A percentile compares a stretch with the other conserved stretches of the same genome.
Evolutionary conservation across 2,113 vertebrate genomes (phyloP).

Genomic region (Orthonyx spaldingii): DNA sequence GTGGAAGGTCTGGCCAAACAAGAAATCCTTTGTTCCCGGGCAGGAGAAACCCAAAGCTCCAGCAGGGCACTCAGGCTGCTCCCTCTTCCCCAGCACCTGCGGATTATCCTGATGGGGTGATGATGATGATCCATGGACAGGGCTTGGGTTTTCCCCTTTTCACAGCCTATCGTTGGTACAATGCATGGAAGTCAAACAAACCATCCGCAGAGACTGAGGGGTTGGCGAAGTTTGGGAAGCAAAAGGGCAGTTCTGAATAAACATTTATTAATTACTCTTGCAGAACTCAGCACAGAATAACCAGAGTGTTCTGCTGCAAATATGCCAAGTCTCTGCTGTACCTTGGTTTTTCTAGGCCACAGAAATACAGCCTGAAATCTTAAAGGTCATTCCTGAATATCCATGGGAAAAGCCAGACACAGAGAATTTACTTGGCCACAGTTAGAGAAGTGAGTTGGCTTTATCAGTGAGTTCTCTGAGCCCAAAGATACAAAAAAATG

Average conservation of each 20-base stretch:
- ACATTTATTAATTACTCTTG: fast-evolving
- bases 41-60: not conserved
- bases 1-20: not conserved
- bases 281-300: not conserved
- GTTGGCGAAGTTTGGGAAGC: not conserved
- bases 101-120: not conserved
- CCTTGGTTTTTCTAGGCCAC: not conserved
- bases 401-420: not conserved
- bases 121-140: not conserved
- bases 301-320: not conserved
- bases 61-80: not conserved
- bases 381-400: not conserved
- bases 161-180: not conserved
- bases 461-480: not conserved
- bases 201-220: not conserved
- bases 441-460: not conserved
- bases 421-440: not conserved
- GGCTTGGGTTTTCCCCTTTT: fast-evolving
- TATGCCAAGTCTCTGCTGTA: not conserved
- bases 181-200: not conserved
- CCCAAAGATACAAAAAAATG: not conserved
- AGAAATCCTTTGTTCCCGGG: not conserved
- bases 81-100: not conserved
- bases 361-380: not conserved
- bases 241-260: not conserved